phyloP scores from a whole-genome alignment of 2,113 vertebrate species.

The Gobiocypris rarus region DNA sequence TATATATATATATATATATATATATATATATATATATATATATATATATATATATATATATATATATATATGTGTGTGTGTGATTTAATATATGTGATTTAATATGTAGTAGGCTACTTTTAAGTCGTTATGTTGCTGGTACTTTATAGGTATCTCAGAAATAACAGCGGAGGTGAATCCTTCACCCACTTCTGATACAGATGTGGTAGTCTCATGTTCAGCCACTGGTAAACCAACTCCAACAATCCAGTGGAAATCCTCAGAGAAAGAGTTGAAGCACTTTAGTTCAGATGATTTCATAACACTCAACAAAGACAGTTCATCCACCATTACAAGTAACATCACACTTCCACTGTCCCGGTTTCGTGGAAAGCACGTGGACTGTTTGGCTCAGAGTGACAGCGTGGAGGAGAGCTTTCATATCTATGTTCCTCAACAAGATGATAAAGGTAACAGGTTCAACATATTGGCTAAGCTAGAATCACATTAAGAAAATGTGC shows the following conservation, averaged over 20 bases:
- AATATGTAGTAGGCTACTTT: too few relatives aligned
- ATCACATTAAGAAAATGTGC: neutral
- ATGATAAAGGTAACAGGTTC: conserved; percentile 21
- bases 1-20: too few relatives aligned
- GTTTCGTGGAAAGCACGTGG: conserved; percentile 38
- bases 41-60: too few relatives aligned
- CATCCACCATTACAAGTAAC: conserved; percentile 61
- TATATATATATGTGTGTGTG: too few relatives aligned
- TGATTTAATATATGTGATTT: too few relatives aligned
- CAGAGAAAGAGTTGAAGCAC: accelerated
- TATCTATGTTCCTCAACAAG: neutral
- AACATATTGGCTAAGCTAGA: neutral
- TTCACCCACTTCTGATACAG: accelerated
- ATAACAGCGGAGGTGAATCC: conserved; percentile 16
- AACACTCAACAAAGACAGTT: conserved; percentile 54
- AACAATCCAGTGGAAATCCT: conserved; percentile 58
- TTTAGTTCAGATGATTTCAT: accelerated
- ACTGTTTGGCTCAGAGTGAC: conserved; percentile 60
- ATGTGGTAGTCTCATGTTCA: conserved; percentile 66
- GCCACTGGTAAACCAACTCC: conserved; percentile 75
- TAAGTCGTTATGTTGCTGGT: neutral
- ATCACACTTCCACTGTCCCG: conserved; percentile 54
- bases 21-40: too few relatives aligned
- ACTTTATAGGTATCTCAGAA: conserved; percentile 66
- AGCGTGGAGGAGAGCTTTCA: neutral